Evolutionary conservation across 2,797 vertebrate species (phyloP), one percentile per base, ranked within the genome.

Genomic region (Perodicticus potto): DNA sequence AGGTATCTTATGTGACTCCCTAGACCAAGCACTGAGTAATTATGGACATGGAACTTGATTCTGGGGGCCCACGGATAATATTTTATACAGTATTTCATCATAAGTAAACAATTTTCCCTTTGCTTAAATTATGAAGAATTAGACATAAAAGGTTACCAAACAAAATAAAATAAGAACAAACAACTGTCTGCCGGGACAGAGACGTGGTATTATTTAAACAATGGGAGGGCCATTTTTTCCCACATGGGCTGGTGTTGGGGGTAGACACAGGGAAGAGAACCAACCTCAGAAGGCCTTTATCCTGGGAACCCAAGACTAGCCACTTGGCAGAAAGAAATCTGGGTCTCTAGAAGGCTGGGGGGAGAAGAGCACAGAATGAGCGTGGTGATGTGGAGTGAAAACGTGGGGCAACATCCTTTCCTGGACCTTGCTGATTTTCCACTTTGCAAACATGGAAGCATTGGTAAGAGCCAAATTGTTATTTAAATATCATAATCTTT

Each of bases 291-390:
- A 32, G 9, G 14, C 37, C 34, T 89, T 32, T 63, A 29, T 83
- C 32, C 22, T 29, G 32, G 29, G 37, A 61, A 11, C 32, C 32
- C 7, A 23, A 63, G 59, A 43, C 63, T 34, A n/a, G 29, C 59
- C 34, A 49, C 40, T 7, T 34, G 40, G 29, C 81, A 86, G 45
- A 53, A 25, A 70, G 40, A 65, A 34, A 45, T 70, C 22, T 40
- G 11, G 34, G 29, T 78, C 7, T 14, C 23, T 67, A 14, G 37
- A 29, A 91, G 11, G 7, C 23, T 29, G 57, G 25, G 16, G 37
- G 20, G 34, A 29, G 63, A 59, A 5, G 7, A 22, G n/a, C 0
- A 43, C 5, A 13, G 0, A 0, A 29, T 12, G 3, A 25, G 37
- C 37, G 25, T 78, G 1, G n/a, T n/a, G 12, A 23, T 27, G 4